Conservation (phyloP, 2,113 vertebrate genomes). For the Pseudopipra pipra region DNA sequence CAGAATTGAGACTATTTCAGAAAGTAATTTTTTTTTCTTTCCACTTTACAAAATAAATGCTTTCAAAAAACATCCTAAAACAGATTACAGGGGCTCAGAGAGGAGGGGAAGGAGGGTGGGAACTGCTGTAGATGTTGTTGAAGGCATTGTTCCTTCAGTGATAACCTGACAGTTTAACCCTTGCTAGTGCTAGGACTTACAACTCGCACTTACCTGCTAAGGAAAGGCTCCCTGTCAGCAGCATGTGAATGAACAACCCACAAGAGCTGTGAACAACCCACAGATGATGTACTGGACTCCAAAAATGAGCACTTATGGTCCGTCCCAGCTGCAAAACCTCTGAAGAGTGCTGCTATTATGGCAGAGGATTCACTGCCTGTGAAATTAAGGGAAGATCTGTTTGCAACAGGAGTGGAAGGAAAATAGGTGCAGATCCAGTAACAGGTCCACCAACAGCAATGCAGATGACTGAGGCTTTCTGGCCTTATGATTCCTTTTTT, state of each 20-base stretch:
- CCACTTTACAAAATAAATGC: neutral
- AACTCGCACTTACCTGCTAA: neutral
- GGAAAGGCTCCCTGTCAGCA: neutral
- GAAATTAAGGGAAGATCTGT: neutral
- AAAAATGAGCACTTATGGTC: neutral
- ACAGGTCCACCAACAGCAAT: neutral
- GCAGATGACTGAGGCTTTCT: neutral
- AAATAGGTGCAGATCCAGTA: neutral
- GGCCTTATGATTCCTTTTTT: neutral
- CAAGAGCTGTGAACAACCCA: neutral
- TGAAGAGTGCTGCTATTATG: neutral
- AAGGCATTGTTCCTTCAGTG: neutral
- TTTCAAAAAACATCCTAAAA: neutral
- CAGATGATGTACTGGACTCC: neutral
- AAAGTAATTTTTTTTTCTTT: neutral
- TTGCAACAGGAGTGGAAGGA: neutral
- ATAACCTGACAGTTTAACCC: neutral
- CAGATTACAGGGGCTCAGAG: neutral
- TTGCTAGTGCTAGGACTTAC: neutral
- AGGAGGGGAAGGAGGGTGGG: neutral
- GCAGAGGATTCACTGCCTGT: neutral
- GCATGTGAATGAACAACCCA: accelerated
- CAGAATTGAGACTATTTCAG: neutral
- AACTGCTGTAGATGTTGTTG: neutral
- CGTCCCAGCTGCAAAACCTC: neutral